phyloP scores from a whole-genome alignment of 2,113 vertebrate genomes.

The Tringa solitaria region DNA sequence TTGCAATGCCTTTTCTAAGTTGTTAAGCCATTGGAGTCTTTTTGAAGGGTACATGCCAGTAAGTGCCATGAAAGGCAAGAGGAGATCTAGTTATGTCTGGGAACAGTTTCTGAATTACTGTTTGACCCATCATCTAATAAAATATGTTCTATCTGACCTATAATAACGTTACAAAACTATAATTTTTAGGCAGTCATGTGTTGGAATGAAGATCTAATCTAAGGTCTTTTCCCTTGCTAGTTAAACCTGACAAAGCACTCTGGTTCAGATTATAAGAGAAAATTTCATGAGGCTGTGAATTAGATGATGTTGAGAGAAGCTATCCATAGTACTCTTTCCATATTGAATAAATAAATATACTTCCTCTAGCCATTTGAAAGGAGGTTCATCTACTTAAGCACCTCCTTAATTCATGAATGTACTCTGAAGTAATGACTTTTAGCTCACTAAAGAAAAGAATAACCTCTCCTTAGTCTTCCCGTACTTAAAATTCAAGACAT shows the following conservation, averaged over 20 bases:
- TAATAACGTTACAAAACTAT: neutral
- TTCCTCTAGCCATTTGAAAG: neutral
- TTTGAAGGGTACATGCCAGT: neutral
- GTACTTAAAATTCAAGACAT: neutral
- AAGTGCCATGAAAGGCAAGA: neutral
- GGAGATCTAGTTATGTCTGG: neutral
- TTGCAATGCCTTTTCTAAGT: neutral
- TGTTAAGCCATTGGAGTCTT: neutral
- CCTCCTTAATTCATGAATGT: neutral
- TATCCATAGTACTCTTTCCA: neutral
- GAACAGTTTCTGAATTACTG: neutral
- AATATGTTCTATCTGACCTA: neutral
- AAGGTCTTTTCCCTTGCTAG: neutral
- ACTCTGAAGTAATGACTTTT: neutral
- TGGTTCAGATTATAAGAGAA: neutral
- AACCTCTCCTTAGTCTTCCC: neutral
- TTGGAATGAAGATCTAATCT: neutral
- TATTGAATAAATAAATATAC: neutral
- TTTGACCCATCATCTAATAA: neutral
- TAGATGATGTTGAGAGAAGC: neutral
- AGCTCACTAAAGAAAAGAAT: neutral
- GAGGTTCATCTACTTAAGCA: neutral
- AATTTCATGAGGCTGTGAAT: neutral
- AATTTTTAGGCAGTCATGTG: neutral
- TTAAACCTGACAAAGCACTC: neutral